A percentile compares a stretch with the other conserved stretches of the same genome.
These are phyloP conservation scores for Pristionchus maxplancki DNA, from an alignment of 2,888 invertebrate genomes.

Conservation along the genomic window DNA sequence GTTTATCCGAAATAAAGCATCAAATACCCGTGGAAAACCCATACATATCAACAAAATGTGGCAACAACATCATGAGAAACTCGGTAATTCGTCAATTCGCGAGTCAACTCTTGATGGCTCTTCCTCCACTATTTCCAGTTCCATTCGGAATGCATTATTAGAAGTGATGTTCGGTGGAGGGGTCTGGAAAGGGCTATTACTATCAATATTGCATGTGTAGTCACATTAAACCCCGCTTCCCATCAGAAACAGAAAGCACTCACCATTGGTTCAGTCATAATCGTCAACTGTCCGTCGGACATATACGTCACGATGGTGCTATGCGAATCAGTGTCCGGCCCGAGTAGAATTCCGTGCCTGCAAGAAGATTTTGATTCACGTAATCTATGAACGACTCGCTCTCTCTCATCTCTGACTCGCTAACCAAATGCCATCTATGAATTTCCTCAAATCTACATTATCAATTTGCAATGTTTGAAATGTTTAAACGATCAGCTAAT, in stretches of 20 bases:
- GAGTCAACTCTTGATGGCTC: neutral
- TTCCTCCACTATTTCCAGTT: neutral
- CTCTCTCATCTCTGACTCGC: neutral
- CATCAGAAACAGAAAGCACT: neutral
- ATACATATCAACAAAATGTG: neutral
- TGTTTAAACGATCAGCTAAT: neutral
- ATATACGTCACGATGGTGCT: constrained; percentile 3
- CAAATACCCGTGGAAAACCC: neutral
- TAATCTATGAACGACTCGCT: neutral
- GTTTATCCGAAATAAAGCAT: neutral
- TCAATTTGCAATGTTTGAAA: neutral
- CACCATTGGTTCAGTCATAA: neutral
- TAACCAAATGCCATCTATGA: neutral
- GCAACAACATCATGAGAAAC: neutral
- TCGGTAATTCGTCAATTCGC: neutral
- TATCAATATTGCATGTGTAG: no score
- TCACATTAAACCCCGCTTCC: no score
- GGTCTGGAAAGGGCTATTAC: neutral
- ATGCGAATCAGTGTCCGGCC: neutral
- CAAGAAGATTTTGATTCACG: neutral
- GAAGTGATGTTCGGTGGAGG: neutral
- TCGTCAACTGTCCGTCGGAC: neutral
- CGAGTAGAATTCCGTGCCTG: neutral
- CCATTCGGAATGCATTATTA: neutral
- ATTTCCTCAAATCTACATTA: neutral